Base-by-base conservation (phyloP, 2,888 invertebrate genomes). In the Gandaritis pyraliata region DNA sequence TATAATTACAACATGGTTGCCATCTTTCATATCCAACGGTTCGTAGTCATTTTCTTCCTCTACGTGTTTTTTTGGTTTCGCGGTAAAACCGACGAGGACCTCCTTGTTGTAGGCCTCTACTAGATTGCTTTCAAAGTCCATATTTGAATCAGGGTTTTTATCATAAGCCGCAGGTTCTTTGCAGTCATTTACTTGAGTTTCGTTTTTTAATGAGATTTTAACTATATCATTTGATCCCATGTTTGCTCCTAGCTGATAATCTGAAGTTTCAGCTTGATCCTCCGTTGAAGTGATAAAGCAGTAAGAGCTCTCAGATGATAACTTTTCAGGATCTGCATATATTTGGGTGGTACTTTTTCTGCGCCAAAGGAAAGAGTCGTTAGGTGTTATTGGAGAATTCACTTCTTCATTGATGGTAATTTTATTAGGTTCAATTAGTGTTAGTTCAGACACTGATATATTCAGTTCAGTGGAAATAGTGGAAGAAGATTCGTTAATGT, bases 321-420 rank as follows among this genome's bases (percentile, higher is more conserved):
- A 78, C 69, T 82, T 88, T 53, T 90, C 91, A 45, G 80, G 77
- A 50, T 92, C 92, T 1, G 85, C 84, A 72, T 88, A 90, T 67
- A 87, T 83, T 73, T 87, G 88, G 47, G 83, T 82, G 64, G 73
- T 82, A 69, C 87, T 89, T 81, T 91, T 94, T 63, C 91, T 81
- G 59, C 94, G 92, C 93, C 94, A 95, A 39, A 95, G 83, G 81
- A 95, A 95, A 4, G 95, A 95, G 68, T 92, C 93, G 74, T 95
- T 95, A 1, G 95, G 95, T 71, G 93, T 89, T 58, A 94, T 88
- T 12, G 78, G 81, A 16, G 87, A 73, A 70, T 77, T 84, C 11
- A 88, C 72, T 48, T 87, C 86, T 74, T 87, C 78, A 66, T 82
- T 80, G 8, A 68, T 50, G 33, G 80, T 77, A 61, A 82, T 82